phyloP scores from a whole-genome alignment of 2,113 vertebrate genomes.

The Takifugu bimaculatus region DNA sequence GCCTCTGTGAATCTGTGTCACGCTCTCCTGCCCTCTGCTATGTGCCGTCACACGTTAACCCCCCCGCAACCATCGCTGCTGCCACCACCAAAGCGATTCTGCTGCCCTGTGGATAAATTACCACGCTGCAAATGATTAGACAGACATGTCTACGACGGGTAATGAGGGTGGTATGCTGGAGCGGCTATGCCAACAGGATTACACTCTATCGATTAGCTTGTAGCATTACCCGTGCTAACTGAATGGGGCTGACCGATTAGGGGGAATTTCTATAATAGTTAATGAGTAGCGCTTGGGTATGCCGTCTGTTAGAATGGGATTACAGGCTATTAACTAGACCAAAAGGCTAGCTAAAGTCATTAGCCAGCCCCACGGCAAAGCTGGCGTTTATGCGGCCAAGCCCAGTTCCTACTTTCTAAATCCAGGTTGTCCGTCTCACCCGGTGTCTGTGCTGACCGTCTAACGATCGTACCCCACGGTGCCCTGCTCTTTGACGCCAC shows the following conservation, averaged over 20 bases:
- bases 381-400: slow-evolving; percentile 32
- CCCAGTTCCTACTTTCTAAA: slow-evolving; percentile 43
- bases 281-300: slow-evolving; percentile 63
- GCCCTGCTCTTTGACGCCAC: slow-evolving; percentile 20
- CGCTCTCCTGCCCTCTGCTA: slow-evolving; percentile 34
- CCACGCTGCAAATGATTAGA: slow-evolving; percentile 66
- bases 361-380: slow-evolving; percentile 51
- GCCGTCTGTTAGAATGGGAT: slow-evolving; percentile 68
- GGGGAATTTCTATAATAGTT: slow-evolving; percentile 67
- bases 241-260: slow-evolving; percentile 59
- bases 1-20: slow-evolving; percentile 43
- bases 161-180: slow-evolving; percentile 63
- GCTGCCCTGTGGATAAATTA: slow-evolving; percentile 64
- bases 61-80: background rate
- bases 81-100: slow-evolving; percentile 42
- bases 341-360: slow-evolving; percentile 51
- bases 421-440: slow-evolving; percentile 29
- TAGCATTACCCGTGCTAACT: slow-evolving; percentile 61
- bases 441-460: slow-evolving; percentile 18
- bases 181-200: slow-evolving; percentile 64
- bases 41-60: slow-evolving; percentile 48
- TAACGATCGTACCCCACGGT: slow-evolving; percentile 1
- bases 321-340: slow-evolving; percentile 71
- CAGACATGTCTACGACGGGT: slow-evolving; percentile 65
- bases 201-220: slow-evolving; percentile 69